Base-by-base conservation (phyloP, 1,140 invertebrate genomes). In the Prorops nasuta region DNA sequence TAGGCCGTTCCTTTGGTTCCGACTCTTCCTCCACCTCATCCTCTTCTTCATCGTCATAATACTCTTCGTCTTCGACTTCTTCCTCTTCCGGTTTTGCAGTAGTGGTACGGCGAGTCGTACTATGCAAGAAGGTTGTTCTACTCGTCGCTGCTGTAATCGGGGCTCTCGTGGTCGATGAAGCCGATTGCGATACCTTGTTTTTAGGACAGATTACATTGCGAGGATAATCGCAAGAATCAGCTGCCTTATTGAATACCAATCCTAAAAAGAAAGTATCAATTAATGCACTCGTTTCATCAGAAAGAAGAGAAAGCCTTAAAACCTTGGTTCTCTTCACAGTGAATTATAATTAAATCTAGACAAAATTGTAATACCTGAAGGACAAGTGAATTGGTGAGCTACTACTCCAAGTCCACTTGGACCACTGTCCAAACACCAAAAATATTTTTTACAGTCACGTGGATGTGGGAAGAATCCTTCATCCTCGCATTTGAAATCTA, bases 391-490 rank as follows among this genome's bases (percentile, higher is more conserved):
- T 62, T 92, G 89, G 79, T 96, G 92, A 7, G 92, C 91, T 15
- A 96, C 90, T 36, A 95, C 87, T 36, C 92, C 93, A 20, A 94
- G 78, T 53, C 92, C 89, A 4, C 91, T 89, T 0, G 91, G 89
- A 1, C 92, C 92, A 63, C 89, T 91, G 57, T 93, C 90, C 35
- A 96, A 74, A 71, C 93, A 96, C 92, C 92, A 95, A 73, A 92
- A 96, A 63, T 96, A 96, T 67, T 95, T 95, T 67, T 93, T 92
- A 72, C 93, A 96, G 66, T 95, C 92, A 22, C 88, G 82, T 1
- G 92, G 92, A 77, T 96, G 92, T n/a, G 88, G 86, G 76, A 87
- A 96, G 76, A 96, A 96, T 32, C 93, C 93, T 81, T 96, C 93
- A 51, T 95, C 92, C 64, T 89, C 89, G 64, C 93, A 96, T 63